Evolutionary conservation across 2,797 vertebrate genomes (phyloP).

Genomic region (Mustela erminea): DNA sequence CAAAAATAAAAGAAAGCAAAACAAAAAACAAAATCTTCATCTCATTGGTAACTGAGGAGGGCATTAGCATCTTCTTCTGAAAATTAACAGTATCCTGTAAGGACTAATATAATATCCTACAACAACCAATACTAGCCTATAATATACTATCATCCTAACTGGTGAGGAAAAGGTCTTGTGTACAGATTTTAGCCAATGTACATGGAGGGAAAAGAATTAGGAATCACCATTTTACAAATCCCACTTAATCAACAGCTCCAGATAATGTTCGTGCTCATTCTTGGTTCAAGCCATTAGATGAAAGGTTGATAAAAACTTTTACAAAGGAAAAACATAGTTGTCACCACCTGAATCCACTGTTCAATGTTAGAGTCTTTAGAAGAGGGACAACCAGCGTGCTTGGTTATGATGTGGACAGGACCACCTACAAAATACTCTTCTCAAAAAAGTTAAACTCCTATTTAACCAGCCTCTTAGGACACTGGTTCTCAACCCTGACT

Average conservation of each 20-base stretch:
- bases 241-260: neutral
- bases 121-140: neutral
- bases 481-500: neutral
- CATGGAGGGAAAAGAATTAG: neutral
- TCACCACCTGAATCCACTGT: neutral
- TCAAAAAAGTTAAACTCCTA: neutral
- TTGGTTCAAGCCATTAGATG: neutral
- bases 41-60: neutral
- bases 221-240: slow-evolving; percentile 23
- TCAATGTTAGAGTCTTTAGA: neutral
- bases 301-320: neutral
- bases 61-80: neutral
- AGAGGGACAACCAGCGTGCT: neutral
- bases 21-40: neutral
- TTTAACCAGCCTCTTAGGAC: neutral
- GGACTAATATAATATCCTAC: neutral
- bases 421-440: neutral
- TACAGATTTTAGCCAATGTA: neutral
- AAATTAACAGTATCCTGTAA: neutral
- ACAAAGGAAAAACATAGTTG: neutral
- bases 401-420: neutral
- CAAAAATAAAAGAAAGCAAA: slow-evolving; percentile 27
- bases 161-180: neutral
- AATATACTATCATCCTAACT: neutral
- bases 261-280: neutral